These are phyloP conservation scores for Perizoma flavofasciatum DNA, from an alignment of 2,888 invertebrate species.

Conservation along the genomic window DNA sequence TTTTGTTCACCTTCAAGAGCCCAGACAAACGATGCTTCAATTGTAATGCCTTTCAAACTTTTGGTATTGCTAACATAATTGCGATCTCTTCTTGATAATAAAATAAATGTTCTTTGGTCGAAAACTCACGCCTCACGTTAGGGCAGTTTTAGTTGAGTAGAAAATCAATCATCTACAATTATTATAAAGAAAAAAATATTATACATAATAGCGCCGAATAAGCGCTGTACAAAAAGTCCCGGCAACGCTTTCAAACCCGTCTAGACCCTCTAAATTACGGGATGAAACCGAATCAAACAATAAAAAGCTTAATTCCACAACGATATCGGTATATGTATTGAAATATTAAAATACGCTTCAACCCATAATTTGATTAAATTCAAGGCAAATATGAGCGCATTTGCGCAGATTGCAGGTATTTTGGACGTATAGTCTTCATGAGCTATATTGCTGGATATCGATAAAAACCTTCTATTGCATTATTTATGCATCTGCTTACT, in stretches of 20 bases:
- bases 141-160: too few species aligned
- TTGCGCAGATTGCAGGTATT: conserved; percentile 8
- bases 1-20: conserved; percentile 71
- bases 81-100: conserved; percentile 35
- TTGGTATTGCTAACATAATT: conserved; percentile 45
- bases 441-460: too few species aligned
- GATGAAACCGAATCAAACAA: conserved; percentile 73
- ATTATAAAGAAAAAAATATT: conserved; percentile 30
- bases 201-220: conserved; percentile 32
- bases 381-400: conserved; percentile 55
- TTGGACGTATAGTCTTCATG: too few species aligned
- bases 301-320: conserved; percentile 80
- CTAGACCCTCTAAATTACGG: conserved; percentile 77
- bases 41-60: conserved; percentile 64
- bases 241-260: conserved; percentile 59
- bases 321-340: conserved; percentile 78
- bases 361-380: conserved; percentile 84
- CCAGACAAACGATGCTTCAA: conserved; percentile 65
- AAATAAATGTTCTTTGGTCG: too few species aligned
- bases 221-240: conserved; percentile 31
- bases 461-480: too few species aligned
- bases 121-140: too few species aligned
- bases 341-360: conserved; percentile 81
- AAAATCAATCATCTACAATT: conserved; percentile 26
- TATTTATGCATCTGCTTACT: too few species aligned